Percentiles rank a stretch among this genome's conserved stretches.
Conservation (phyloP, 1,140 invertebrate species). For the Macrotrachela quadricornifera region DNA sequence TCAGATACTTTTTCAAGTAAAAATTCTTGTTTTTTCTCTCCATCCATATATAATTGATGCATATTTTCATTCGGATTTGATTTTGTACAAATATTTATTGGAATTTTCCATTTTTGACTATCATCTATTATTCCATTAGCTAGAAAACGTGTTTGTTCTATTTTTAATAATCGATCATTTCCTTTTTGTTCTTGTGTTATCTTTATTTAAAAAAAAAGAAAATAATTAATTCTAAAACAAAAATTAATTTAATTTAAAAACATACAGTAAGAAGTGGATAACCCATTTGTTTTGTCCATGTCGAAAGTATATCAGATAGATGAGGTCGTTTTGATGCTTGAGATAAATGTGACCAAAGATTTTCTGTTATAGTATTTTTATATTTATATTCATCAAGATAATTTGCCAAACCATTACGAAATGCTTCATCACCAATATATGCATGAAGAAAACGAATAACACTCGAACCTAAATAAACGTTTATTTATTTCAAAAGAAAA, state of each 20-base stretch:
- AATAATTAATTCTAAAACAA: too few species aligned
- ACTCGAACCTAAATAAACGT: too few species aligned
- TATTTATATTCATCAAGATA: constrained; percentile 73
- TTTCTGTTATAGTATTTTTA: constrained; percentile 70
- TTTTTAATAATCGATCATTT: constrained; percentile 72
- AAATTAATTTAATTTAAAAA: constrained; percentile 13
- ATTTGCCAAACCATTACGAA: constrained; percentile 74
- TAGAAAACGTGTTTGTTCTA: too few species aligned
- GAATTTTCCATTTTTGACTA: constrained; percentile 54
- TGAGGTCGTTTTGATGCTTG: constrained; percentile 72
- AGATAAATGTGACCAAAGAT: constrained; percentile 72
- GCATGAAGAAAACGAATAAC: not conserved
- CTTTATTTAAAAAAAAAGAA: constrained; percentile 29
- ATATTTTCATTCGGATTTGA: constrained; percentile 1
- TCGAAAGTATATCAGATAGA: constrained; percentile 66
- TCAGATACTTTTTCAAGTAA: not conserved
- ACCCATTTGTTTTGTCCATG: constrained; percentile 68
- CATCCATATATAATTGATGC: not conserved
- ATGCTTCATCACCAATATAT: constrained; percentile 36
- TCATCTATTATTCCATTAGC: too few species aligned
- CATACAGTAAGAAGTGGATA: constrained; percentile 3
- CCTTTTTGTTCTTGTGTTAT: constrained; percentile 44
- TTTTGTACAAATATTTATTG: constrained; percentile 20
- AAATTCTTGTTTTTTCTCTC: not conserved
- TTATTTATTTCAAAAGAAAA: too few species aligned